Evolutionary conservation across 2,113 vertebrate genomes (phyloP).

Genomic region (Parus major): DNA sequence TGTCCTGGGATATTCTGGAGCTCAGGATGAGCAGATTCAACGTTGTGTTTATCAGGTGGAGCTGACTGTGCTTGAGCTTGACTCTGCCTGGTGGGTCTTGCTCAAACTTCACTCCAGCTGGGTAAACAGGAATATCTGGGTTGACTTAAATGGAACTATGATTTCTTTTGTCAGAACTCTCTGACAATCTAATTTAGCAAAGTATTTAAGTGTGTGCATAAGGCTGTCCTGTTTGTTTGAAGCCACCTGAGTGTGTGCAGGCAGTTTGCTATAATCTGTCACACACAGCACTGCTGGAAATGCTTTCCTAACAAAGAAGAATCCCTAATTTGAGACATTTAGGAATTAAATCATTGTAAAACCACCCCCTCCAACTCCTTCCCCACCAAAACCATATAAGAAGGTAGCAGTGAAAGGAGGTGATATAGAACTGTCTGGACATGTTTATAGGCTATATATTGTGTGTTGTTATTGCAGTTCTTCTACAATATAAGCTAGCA

Average conservation of each 20-base stretch:
- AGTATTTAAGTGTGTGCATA: background rate
- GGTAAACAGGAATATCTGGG: background rate
- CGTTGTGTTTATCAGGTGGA: accelerated
- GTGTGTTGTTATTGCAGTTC: constrained; percentile 6
- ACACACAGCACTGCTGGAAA: background rate
- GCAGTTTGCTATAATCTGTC: background rate
- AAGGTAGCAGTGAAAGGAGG: constrained; percentile 35
- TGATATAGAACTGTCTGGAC: constrained; percentile 19
- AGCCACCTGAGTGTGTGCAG: background rate
- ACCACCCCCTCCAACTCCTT: background rate
- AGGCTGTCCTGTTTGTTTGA: background rate
- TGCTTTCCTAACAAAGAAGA: background rate
- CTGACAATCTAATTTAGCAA: background rate
- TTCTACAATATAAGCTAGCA: constrained; percentile 57
- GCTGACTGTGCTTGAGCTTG: background rate
- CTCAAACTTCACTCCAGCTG: background rate
- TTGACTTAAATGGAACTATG: background rate
- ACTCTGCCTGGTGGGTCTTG: background rate
- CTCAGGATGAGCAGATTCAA: background rate
- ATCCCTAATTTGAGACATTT: background rate
- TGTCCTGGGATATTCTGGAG: background rate
- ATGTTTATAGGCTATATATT: constrained; percentile 39
- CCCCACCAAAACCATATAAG: background rate
- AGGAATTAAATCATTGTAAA: constrained; percentile 11
- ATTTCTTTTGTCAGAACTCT: background rate